phyloP scores from a whole-genome alignment of 2,888 invertebrate species.

The Watsonalla binaria region DNA sequence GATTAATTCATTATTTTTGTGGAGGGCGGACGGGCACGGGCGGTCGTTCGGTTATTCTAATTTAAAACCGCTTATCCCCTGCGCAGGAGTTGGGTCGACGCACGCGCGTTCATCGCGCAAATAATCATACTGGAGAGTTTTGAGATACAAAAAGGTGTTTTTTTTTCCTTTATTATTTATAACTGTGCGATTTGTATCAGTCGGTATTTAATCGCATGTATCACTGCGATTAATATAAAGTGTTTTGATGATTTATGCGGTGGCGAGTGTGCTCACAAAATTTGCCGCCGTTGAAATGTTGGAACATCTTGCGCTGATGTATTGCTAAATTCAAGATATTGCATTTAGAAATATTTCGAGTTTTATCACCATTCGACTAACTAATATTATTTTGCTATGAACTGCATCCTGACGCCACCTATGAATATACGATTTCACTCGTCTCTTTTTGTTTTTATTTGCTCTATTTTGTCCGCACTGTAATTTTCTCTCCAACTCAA shows the following conservation, averaged over 20 bases:
- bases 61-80: slow-evolving; percentile 55
- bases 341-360: no score
- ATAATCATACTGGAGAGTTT: slow-evolving; percentile 38
- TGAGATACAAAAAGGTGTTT: slow-evolving; percentile 27
- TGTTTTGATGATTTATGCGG: slow-evolving; percentile 38
- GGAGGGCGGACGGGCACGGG: slow-evolving; percentile 37
- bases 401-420: background rate
- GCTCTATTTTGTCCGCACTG: background rate
- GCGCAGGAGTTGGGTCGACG: slow-evolving; percentile 55
- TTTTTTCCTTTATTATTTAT: slow-evolving; percentile 25
- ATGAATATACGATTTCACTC: background rate
- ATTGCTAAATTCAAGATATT: background rate
- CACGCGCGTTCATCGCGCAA: slow-evolving; percentile 49
- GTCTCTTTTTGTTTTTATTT: background rate
- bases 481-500: background rate
- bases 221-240: slow-evolving; percentile 42
- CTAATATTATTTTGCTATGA: background rate
- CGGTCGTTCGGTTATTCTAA: slow-evolving; percentile 58
- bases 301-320: background rate
- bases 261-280: background rate
- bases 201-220: slow-evolving; percentile 42
- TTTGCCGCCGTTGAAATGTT: background rate
- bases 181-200: slow-evolving; percentile 36
- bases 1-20: slow-evolving; percentile 31
- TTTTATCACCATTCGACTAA: no score